A percentile compares a stretch with the other conserved stretches of the same genome.
Evolutionary conservation across 2,797 vertebrate genomes (phyloP).

Genomic region (Aulostomus chinensis): DNA sequence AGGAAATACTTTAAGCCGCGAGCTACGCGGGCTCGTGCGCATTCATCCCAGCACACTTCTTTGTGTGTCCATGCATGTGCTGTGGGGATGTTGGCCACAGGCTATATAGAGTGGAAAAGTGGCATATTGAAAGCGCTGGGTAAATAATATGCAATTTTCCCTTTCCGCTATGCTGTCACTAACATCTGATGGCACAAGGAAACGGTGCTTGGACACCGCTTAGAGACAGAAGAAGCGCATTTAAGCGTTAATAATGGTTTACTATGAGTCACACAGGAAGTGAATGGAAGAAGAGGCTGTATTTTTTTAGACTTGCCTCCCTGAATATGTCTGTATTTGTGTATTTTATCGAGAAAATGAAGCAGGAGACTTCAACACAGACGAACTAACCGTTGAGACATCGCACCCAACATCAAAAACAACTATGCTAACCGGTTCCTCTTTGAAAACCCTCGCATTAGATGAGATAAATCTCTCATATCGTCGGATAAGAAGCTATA

Average conservation of each 20-base stretch:
- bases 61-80: slow-evolving; percentile 23
- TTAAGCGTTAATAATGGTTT: slow-evolving; percentile 56
- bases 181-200: slow-evolving; percentile 55
- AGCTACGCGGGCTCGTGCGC: slow-evolving; percentile 28
- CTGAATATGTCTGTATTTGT: too few relatives aligned
- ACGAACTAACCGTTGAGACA: too few relatives aligned
- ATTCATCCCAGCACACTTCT: slow-evolving; percentile 19
- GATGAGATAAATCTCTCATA: too few relatives aligned
- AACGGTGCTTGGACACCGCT: slow-evolving; percentile 53
- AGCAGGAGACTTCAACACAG: too few relatives aligned
- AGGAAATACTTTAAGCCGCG: slow-evolving; percentile 27
- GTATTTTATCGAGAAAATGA: too few relatives aligned
- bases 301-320: too few relatives aligned
- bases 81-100: slow-evolving; percentile 58
- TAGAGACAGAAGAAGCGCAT: slow-evolving; percentile 42
- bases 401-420: too few relatives aligned
- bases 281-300: too few relatives aligned
- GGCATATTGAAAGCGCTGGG: slow-evolving; percentile 69
- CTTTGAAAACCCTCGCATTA: too few relatives aligned
- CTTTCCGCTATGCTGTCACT: slow-evolving; percentile 59
- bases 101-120: slow-evolving; percentile 72
- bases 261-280: slow-evolving; percentile 46
- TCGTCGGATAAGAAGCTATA: too few relatives aligned
- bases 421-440: too few relatives aligned
- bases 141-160: slow-evolving; percentile 78